Evolutionary conservation across 2,113 vertebrate species (phyloP).

Genomic region (Cinclus mexicanus): DNA sequence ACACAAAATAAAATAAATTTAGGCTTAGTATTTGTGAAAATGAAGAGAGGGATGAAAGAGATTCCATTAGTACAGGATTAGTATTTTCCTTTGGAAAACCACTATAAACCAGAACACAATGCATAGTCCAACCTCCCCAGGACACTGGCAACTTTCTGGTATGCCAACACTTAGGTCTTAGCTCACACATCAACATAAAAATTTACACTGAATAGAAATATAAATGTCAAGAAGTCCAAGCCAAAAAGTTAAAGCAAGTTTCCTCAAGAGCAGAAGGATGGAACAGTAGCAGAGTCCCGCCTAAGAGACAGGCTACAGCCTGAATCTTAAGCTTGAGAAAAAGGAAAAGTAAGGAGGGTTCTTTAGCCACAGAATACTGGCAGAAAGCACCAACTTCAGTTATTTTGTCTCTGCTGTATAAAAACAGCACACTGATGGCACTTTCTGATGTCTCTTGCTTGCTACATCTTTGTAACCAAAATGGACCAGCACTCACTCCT

Average conservation of each 20-base stretch:
- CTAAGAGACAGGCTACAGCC: not conserved
- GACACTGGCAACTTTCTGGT: not conserved
- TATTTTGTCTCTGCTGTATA: not conserved
- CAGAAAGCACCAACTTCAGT: not conserved
- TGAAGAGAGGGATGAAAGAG: not conserved
- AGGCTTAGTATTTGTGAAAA: not conserved
- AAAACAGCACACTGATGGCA: not conserved
- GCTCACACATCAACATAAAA: not conserved
- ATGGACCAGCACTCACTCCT: fast-evolving
- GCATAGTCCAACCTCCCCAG: not conserved
- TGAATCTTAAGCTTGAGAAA: not conserved
- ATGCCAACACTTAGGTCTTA: not conserved
- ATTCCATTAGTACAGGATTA: not conserved
- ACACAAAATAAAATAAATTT: not conserved
- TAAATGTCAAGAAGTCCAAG: not conserved
- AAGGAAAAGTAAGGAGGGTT: not conserved
- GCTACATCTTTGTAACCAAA: not conserved
- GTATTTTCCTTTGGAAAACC: not conserved
- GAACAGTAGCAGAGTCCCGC: not conserved
- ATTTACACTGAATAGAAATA: not conserved
- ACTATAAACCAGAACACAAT: not conserved
- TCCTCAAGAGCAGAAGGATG: not conserved
- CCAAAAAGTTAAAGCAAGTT: not conserved
- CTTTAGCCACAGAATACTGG: not conserved
- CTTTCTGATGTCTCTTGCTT: not conserved